phyloP scores from a whole-genome alignment of 2,797 vertebrate species.

The Mormyrus proboscirostris region DNA sequence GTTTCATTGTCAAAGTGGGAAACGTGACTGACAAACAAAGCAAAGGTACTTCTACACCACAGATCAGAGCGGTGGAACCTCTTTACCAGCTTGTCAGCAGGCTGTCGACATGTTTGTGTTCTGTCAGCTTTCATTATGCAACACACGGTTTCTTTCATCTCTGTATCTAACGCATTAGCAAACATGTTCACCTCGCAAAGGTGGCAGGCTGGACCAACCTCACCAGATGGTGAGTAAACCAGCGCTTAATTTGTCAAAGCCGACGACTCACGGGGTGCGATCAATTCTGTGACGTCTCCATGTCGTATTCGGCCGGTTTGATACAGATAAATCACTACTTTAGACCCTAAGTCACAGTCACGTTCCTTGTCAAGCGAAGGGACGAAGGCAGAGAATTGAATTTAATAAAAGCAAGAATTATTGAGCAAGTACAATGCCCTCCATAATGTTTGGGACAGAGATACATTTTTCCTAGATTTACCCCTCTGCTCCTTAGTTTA shows the following conservation, averaged over 20 bases:
- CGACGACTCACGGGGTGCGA: conserved; percentile 52
- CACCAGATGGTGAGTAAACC: conserved; percentile 18
- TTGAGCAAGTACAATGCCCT: neutral
- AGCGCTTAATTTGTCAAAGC: conserved; percentile 47
- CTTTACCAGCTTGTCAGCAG: neutral
- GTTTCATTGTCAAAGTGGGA: neutral
- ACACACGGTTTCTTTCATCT: conserved; percentile 4
- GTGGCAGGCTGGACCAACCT: neutral
- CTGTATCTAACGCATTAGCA: neutral
- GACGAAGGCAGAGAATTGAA: neutral
- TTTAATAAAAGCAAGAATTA: neutral
- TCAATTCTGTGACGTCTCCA: conserved; percentile 46
- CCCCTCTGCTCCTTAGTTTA: neutral
- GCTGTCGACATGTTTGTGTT: conserved; percentile 2
- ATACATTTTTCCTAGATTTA: neutral
- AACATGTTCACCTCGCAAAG: conserved; percentile 14
- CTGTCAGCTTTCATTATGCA: conserved; percentile 23
- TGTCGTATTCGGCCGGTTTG: neutral
- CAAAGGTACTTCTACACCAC: neutral
- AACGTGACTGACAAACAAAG: neutral
- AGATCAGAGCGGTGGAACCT: neutral
- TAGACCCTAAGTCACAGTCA: neutral
- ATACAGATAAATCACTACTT: neutral
- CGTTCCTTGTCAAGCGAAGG: neutral
- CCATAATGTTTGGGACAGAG: neutral